phyloP scores from a whole-genome alignment of 2,888 invertebrate species.

The Nymphalis c-album region DNA sequence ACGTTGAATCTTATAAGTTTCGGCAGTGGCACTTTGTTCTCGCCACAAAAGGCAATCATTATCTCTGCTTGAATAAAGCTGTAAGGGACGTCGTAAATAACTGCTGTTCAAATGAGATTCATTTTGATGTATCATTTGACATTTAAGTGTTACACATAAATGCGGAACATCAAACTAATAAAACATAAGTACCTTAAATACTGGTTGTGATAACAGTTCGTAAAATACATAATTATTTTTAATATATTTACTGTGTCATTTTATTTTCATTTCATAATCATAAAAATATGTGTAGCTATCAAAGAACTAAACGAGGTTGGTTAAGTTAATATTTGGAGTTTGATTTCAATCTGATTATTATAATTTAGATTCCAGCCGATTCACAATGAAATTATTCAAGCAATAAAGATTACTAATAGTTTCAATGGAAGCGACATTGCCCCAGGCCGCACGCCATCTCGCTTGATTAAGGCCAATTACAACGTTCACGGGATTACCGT shows the following conservation, averaged over 20 bases:
- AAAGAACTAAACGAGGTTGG: background rate
- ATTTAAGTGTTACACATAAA: background rate
- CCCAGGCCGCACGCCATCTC: constrained; percentile 60
- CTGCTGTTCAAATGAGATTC: background rate
- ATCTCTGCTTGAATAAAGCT: constrained; percentile 28
- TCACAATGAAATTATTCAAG: constrained; percentile 36
- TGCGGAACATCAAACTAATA: background rate
- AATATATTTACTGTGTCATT: too few species aligned
- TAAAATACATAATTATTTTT: background rate
- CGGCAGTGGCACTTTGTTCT: constrained; percentile 32
- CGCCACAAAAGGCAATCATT: constrained; percentile 34
- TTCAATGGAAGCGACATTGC: constrained; percentile 49
- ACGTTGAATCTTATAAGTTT: constrained; percentile 16
- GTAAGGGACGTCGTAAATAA: constrained; percentile 4
- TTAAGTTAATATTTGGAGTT: constrained; percentile 20
- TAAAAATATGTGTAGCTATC: too few species aligned
- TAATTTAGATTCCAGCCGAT: constrained; percentile 36
- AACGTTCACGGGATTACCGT: constrained; percentile 69
- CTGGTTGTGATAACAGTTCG: background rate
- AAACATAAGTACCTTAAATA: background rate
- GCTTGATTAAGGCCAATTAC: constrained; percentile 74
- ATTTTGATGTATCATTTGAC: background rate
- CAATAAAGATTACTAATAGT: constrained; percentile 44
- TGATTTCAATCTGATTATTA: constrained; percentile 23
- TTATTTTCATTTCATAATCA: too few species aligned